Base-by-base conservation (phyloP, 2,797 vertebrate genomes). In the Urocyon cinereoargenteus region DNA sequence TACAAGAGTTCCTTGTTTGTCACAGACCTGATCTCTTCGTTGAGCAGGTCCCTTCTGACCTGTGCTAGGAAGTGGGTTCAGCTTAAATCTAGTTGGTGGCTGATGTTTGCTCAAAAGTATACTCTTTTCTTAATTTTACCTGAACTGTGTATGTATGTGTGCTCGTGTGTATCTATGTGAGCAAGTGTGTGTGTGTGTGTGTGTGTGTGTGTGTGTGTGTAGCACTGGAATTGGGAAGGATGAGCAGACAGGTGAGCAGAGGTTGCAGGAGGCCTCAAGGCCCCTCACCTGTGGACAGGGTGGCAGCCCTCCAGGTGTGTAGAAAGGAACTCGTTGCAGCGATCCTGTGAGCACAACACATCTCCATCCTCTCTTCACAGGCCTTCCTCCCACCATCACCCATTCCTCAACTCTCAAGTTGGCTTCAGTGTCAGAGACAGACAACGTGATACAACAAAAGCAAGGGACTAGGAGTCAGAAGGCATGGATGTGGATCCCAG, bases 31-130 rank as follows among this genome's bases (percentile, higher is more conserved):
- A 34, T 78, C 31, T 83, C 40, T 70, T 64, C 34, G 3, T 1
- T 40, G 70, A 84, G 55, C 19, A 53, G 70, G 12, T 57, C 83
- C 6, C 19, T 81, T 78, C 22, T 6, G 28, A 45, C 83, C 53
- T 57, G 53, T 55, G 24, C 11, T 64, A 45, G 40, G 40, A 45
- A 45, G 45, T 21, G 62, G 16, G 16, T 24, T 97, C 70, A 18
- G 66, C 18, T 91, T 75, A 62, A 51, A 34, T 88, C 28, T 77
- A 72, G 45, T 16, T 91, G 61, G 57, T 1, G 0, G 26, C 21
- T 45, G 24, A 28, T 90, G 73, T 82, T 96, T 94, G n/a, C 81
- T 62, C 11, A 75, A 68, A 96, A 36, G 70, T 40, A 22, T 31
- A 2, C 10, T 79, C 51, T 84, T 81, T 59, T 11, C 40, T 36